phyloP scores from a whole-genome alignment of 2,888 invertebrate genomes.

The Glaucopsyche alexis region DNA sequence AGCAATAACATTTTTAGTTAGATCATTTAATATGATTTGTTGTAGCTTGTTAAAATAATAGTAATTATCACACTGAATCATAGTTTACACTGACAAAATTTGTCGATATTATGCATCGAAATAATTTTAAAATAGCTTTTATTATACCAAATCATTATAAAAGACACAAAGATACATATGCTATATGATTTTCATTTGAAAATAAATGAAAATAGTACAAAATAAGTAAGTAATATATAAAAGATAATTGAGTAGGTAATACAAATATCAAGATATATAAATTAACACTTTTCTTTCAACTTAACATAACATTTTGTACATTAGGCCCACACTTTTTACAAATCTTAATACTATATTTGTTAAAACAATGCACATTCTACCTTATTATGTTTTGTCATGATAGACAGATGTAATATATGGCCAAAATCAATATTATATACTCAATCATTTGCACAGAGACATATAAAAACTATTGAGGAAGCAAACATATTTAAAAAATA shows the following conservation, averaged over 20 bases:
- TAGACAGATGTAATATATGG: conserved; percentile 19
- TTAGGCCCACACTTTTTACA: conserved; percentile 34
- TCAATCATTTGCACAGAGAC: conserved; percentile 19
- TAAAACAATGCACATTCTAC: conserved; percentile 26
- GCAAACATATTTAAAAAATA: conserved; percentile 28
- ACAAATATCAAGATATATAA: conserved; percentile 28
- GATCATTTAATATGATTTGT: not conserved
- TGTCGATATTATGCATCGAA: not conserved
- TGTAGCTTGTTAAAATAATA: not conserved
- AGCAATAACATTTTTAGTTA: not conserved
- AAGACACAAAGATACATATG: conserved; percentile 6
- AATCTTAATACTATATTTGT: conserved; percentile 25
- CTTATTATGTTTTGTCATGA: conserved; percentile 31
- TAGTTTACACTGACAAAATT: not conserved
- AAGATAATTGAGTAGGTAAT: conserved; percentile 20
- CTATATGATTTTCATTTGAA: conserved; percentile 21
- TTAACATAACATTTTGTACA: conserved; percentile 36
- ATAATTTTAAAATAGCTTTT: not conserved
- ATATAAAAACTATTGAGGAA: conserved; percentile 31
- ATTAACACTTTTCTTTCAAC: conserved; percentile 27
- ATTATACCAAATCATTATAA: conserved; percentile 3
- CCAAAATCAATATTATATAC: conserved; percentile 14
- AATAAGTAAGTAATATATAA: conserved; percentile 29
- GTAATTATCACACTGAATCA: not conserved
- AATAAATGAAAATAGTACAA: conserved; percentile 19